Conservation (phyloP, 2,797 vertebrate genomes). For the Lutjanus argentimaculatus region DNA sequence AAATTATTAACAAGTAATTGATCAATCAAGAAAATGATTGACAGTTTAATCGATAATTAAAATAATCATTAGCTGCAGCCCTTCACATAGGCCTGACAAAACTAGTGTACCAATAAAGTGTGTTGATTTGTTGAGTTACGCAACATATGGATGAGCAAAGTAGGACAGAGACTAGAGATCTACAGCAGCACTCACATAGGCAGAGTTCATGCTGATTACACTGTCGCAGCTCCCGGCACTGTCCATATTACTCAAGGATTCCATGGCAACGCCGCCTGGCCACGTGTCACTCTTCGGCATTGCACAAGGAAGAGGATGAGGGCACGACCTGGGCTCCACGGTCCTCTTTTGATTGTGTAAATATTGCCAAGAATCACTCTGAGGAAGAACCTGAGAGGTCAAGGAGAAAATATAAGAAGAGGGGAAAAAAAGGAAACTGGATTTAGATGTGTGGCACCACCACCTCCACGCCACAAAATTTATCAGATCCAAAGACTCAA, state of each 20-base stretch:
- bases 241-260: constrained; percentile 82
- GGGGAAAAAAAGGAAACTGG: not conserved
- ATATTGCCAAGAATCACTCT: constrained; percentile 24
- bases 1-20: too few species aligned
- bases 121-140: not conserved
- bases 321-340: constrained; percentile 19
- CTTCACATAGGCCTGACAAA: not conserved
- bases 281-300: constrained; percentile 91
- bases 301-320: constrained; percentile 69
- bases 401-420: constrained; percentile 22
- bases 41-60: too few species aligned
- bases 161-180: constrained; percentile 6
- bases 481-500: not conserved
- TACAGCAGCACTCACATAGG: constrained; percentile 79
- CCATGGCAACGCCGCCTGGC: constrained; percentile 85
- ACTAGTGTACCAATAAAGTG: not conserved
- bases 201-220: constrained; percentile 89
- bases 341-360: constrained; percentile 35
- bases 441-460: not conserved
- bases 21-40: too few species aligned
- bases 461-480: not conserved
- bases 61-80: too few species aligned
- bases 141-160: constrained; percentile 6
- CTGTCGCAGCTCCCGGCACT: constrained; percentile 91
- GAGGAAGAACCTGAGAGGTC: constrained; percentile 42